phyloP scores from a whole-genome alignment of 1,140 invertebrate genomes.

The Apolygus lucorum region DNA sequence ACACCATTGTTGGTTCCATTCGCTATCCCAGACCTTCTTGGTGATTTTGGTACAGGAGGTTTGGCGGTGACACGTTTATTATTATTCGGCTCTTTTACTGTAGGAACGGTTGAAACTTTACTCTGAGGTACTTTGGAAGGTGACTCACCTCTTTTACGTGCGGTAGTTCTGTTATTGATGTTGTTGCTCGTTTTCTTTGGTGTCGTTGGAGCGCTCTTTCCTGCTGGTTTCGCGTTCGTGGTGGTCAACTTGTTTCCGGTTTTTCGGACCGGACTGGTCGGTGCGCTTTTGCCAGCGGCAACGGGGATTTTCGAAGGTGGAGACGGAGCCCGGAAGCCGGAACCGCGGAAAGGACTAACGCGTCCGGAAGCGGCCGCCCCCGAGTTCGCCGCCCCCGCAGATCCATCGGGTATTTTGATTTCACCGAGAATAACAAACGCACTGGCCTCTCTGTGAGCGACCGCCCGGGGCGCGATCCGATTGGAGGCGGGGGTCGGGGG shows the following conservation, averaged over 20 bases:
- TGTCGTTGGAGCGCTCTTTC: slow-evolving; percentile 24
- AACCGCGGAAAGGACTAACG: slow-evolving; percentile 47
- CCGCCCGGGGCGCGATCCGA: slow-evolving; percentile 25
- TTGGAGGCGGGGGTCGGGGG: slow-evolving; percentile 16
- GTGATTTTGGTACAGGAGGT: slow-evolving; percentile 21
- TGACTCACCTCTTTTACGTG: background rate
- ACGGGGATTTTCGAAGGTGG: slow-evolving; percentile 29
- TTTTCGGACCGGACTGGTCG: slow-evolving; percentile 14
- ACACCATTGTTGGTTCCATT: slow-evolving; percentile 4
- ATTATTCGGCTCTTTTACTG: background rate
- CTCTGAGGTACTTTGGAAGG: background rate
- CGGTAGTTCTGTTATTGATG: slow-evolving; percentile 1
- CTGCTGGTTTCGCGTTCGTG: background rate
- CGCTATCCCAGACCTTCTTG: background rate
- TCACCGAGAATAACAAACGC: slow-evolving; percentile 54
- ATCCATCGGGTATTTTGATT: slow-evolving; percentile 38
- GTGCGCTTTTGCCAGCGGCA: slow-evolving; percentile 14
- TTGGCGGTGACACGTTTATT: slow-evolving; percentile 14
- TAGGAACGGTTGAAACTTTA: slow-evolving; percentile 16
- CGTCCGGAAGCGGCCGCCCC: slow-evolving; percentile 41
- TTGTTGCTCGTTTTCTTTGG: slow-evolving; percentile 19
- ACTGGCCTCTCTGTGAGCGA: slow-evolving; percentile 31
- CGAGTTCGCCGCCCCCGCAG: slow-evolving; percentile 33
- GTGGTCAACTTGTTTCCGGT: slow-evolving; percentile 21
- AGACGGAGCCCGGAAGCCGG: slow-evolving; percentile 47